These are phyloP conservation scores for Toxotes jaculatrix DNA, from an alignment of 2,113 vertebrate genomes.

Conservation along the genomic window DNA sequence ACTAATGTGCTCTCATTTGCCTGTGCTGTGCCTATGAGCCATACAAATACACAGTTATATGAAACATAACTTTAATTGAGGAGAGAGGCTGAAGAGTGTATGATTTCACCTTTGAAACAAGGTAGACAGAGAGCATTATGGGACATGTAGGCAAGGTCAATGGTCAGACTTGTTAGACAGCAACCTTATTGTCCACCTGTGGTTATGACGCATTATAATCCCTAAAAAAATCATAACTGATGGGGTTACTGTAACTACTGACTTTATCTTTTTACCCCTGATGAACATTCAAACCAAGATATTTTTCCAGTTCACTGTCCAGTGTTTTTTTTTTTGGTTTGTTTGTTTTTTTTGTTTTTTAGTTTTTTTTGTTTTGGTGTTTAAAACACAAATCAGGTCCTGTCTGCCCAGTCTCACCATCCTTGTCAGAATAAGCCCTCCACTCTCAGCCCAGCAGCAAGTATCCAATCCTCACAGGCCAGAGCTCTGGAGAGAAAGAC, in stretches of 20 bases:
- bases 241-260: background rate
- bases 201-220: background rate
- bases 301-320: background rate
- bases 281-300: background rate
- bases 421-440: constrained; percentile 35
- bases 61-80: background rate
- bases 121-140: constrained; percentile 2
- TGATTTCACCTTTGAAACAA: background rate
- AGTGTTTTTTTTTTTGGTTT: constrained; percentile 31
- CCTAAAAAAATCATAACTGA: background rate
- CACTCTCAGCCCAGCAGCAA: constrained; percentile 42
- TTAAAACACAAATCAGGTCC: constrained; percentile 32
- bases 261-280: background rate
- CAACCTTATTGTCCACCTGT: background rate
- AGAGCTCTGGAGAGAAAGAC: constrained; percentile 81
- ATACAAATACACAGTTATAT: background rate
- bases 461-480: constrained; percentile 66
- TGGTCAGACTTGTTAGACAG: background rate
- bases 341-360: too few relatives aligned
- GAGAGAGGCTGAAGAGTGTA: background rate
- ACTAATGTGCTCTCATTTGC: background rate
- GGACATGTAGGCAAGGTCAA: background rate
- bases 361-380: constrained; percentile 35
- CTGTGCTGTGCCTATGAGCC: background rate
- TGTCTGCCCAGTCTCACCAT: constrained; percentile 22